These are phyloP conservation scores for Thymallus thymallus DNA, from an alignment of 2,113 vertebrate species.

Conservation along the genomic window DNA sequence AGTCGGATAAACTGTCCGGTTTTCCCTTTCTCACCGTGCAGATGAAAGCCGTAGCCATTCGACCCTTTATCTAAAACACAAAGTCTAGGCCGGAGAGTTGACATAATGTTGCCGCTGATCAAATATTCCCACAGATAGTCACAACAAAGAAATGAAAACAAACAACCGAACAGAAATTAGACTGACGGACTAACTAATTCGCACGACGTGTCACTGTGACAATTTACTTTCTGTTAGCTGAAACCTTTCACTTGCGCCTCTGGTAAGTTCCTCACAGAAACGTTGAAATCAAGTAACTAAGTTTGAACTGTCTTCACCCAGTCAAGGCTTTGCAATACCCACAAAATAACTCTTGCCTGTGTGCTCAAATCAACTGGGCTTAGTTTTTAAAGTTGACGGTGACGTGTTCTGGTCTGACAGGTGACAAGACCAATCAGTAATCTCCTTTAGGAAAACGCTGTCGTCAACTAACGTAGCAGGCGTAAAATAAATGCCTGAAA, in stretches of 20 bases:
- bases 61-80: conserved; percentile 82
- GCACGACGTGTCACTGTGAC: conserved; percentile 14
- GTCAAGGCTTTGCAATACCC: not conserved
- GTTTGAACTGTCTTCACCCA: no score
- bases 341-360: conserved; percentile 1
- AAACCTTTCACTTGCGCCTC: conserved; percentile 28
- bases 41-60: conserved; percentile 87
- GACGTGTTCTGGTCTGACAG: conserved; percentile 21
- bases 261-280: conserved; percentile 32
- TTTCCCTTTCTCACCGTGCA: conserved; percentile 86
- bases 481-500: no score
- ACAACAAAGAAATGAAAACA: not conserved
- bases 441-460: not conserved
- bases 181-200: conserved; percentile 12
- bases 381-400: not conserved
- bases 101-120: conserved; percentile 37
- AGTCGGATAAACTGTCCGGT: conserved; percentile 88
- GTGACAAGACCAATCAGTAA: conserved; percentile 24
- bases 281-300: conserved; percentile 25
- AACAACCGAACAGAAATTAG: not conserved
- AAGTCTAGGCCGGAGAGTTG: conserved; percentile 75
- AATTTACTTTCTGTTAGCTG: not conserved
- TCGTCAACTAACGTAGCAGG: no score
- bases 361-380: not conserved
- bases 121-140: not conserved